Conservation (phyloP, 1,140 invertebrate species). For the Scaptomyza montana region DNA sequence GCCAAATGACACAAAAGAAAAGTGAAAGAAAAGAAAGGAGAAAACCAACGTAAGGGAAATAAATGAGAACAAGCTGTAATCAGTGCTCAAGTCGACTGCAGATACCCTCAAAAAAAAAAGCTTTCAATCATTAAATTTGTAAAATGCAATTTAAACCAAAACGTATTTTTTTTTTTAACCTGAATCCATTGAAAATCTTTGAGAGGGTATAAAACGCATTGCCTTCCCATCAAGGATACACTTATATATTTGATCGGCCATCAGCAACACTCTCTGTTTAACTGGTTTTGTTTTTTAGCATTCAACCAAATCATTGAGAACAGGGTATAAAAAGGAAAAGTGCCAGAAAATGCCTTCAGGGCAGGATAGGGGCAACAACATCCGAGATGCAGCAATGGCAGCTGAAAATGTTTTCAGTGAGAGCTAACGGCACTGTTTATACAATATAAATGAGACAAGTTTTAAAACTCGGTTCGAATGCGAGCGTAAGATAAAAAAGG, state of each 20-base stretch:
- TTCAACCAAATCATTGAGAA: no score
- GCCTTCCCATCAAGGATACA: no score
- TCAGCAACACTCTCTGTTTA: no score
- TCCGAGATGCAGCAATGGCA: neutral
- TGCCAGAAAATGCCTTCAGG: neutral
- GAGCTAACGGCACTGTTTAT: conserved; percentile 68
- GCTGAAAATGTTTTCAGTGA: conserved; percentile 44
- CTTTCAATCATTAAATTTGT: no score
- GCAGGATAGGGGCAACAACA: neutral
- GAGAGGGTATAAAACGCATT: no score
- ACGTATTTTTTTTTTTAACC: no score
- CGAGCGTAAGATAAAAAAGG: conserved; percentile 33
- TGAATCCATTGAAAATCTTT: no score
- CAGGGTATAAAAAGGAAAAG: no score
- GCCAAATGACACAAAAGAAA: conserved; percentile 26
- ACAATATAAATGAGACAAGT: conserved; percentile 79
- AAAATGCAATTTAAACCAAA: no score
- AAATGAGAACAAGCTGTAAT: conserved; percentile 8
- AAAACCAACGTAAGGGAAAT: conserved; percentile 16
- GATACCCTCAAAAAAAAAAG: neutral
- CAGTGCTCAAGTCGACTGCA: neutral
- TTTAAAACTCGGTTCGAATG: conserved; percentile 41
- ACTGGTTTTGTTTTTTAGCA: no score
- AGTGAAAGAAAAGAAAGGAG: conserved; percentile 10
- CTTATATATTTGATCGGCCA: no score